Evolutionary conservation across 2,797 vertebrate genomes (phyloP).

Genomic region (Xyrichtys novacula): DNA sequence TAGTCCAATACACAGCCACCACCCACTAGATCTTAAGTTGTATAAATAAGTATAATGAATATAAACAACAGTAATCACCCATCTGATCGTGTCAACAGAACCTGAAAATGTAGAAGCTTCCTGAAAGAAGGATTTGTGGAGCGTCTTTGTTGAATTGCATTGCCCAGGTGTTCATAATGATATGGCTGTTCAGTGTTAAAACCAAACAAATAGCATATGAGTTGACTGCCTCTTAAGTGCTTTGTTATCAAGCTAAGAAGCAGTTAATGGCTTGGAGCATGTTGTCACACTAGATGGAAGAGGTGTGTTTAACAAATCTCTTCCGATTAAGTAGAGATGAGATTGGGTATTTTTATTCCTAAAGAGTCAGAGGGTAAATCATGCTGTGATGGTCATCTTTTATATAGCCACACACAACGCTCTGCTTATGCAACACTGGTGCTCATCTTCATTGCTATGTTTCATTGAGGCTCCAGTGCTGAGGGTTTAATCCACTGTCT

Average conservation of each 20-base stretch:
- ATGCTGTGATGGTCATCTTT: not conserved
- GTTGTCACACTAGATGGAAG: not conserved
- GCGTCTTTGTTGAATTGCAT: no score
- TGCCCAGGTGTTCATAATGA: no score
- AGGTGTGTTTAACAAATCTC: not conserved
- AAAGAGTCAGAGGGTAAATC: not conserved
- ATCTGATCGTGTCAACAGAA: no score
- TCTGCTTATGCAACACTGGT: slow-evolving; percentile 23
- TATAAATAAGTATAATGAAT: no score
- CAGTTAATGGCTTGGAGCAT: not conserved
- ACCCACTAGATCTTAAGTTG: no score
- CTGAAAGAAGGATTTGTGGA: no score
- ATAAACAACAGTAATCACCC: no score
- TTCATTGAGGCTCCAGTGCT: not conserved
- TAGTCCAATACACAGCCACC: no score
- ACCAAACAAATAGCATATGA: no score
- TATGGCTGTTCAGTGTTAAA: no score
- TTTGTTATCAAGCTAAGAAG: not conserved
- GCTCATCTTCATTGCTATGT: slow-evolving; percentile 6
- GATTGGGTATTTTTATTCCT: slow-evolving; percentile 3
- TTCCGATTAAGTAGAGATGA: not conserved
- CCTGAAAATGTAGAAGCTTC: no score
- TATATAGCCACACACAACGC: not conserved
- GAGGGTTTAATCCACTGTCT: not conserved
- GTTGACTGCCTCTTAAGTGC: not conserved